Base-by-base conservation (phyloP, 35 echinoderm and acorn worm genomes). In the Diadema setosum region DNA sequence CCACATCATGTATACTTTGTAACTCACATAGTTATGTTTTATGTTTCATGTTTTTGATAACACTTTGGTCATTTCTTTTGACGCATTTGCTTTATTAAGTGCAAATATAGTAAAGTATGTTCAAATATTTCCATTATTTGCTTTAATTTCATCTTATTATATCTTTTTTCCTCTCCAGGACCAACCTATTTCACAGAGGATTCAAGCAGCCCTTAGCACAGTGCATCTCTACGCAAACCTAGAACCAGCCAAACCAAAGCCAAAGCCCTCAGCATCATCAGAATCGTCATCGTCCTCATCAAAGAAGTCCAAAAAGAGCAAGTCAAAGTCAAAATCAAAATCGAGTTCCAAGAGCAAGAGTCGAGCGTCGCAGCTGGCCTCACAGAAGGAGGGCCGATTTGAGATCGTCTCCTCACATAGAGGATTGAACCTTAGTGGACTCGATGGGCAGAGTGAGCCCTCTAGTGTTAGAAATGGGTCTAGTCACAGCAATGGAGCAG, bases 121-220 rank as follows among this genome's bases (percentile, higher is more conserved):
- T n/a, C n/a, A n/a, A n/a, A n/a, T n/a, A n/a, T n/a, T n/a, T n/a
- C n/a, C n/a, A n/a, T n/a, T n/a, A n/a, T n/a, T n/a, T n/a, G n/a
- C n/a, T n/a, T n/a, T 52, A 52, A 52, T 34, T 26, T 1, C 18
- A 7, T 76, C 11, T 76, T 76, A 9, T 39, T 76, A 40, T 76
- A 5, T 78, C 44, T 24, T 78, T 35, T 78, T 78, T 44, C 40
- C 34, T 41, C 36, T 78, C 17, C 73, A 78, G 73, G n/a, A 78
- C 40, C 73, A 78, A 78, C 73, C 73, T 41, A 78, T 78, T 17
- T 78, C 73, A 78, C 73, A 78, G n/a, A 78, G 73, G 37, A 78
- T 78, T 41, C 73, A 78, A 16, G 73, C 73, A 39, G 73, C 73
- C 9, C 73, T 78, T 41, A 78, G 39, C 37, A 78, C 73, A 42